A percentile compares a stretch with the other conserved stretches of the same genome.
These are phyloP conservation scores for Diarsia brunnea DNA, from an alignment of 2,888 invertebrate species.

Conservation along the genomic window DNA sequence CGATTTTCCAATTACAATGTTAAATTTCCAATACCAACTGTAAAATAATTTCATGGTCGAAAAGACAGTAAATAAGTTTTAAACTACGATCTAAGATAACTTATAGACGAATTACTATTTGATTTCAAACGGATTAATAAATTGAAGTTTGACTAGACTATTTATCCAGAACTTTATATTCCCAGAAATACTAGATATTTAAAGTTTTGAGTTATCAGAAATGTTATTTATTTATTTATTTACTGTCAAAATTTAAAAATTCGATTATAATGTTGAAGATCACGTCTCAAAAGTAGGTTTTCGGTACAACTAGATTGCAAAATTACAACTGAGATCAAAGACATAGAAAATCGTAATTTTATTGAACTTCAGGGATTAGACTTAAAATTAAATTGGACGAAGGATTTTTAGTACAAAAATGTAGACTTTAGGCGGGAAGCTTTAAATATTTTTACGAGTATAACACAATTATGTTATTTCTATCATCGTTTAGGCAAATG, in stretches of 20 bases:
- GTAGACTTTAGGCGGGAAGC: not conserved
- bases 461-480: not conserved
- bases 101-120: not conserved
- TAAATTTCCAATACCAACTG: not conserved
- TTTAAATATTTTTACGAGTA: not conserved
- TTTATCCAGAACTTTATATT: not conserved
- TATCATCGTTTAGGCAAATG: not conserved
- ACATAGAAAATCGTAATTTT: not conserved
- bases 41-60: slow-evolving; percentile 8
- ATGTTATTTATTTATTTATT: not conserved
- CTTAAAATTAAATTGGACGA: not conserved
- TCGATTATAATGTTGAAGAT: not conserved
- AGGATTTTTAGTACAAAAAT: too few species aligned
- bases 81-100: not conserved
- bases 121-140: not conserved
- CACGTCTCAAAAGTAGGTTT: not conserved
- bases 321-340: not conserved
- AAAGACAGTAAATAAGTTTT: not conserved
- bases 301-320: not conserved
- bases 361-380: not conserved
- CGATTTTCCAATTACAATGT: not conserved
- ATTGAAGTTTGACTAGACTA: slow-evolving; percentile 14
- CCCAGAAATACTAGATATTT: not conserved
- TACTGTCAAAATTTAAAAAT: not conserved
- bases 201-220: not conserved